These are phyloP conservation scores for Melinopterus prodromus DNA, from an alignment of 2,888 invertebrate species.

Conservation along the genomic window DNA sequence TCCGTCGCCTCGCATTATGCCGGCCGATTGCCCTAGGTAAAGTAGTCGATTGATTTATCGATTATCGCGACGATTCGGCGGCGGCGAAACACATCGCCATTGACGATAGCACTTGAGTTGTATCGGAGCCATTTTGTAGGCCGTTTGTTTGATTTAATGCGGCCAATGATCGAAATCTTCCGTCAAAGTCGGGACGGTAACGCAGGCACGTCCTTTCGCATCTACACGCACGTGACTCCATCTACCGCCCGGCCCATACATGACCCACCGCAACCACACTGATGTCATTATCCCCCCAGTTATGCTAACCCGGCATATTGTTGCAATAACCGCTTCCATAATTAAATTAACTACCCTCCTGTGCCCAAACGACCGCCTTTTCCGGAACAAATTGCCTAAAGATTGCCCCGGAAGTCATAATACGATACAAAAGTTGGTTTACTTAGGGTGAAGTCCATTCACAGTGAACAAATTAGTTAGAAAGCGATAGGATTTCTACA, in stretches of 20 bases:
- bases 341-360: background rate
- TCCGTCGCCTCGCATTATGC: conserved; percentile 10
- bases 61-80: conserved; percentile 35
- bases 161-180: conserved; percentile 39
- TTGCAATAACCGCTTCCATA: background rate
- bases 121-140: conserved; percentile 38
- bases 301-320: conserved; percentile 18
- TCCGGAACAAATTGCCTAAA: too few relatives aligned
- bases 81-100: conserved; percentile 36
- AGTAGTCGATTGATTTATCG: conserved; percentile 40
- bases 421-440: too few relatives aligned
- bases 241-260: conserved; percentile 26
- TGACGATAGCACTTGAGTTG: conserved; percentile 38
- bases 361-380: background rate
- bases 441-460: too few relatives aligned
- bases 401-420: too few relatives aligned
- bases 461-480: too few relatives aligned
- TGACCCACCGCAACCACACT: conserved; percentile 18
- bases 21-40: conserved; percentile 22
- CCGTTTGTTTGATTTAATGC: conserved; percentile 39
- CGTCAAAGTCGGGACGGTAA: conserved; percentile 38
- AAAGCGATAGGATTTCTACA: too few relatives aligned
- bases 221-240: conserved; percentile 40
- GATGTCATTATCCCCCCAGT: conserved; percentile 24
- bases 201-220: conserved; percentile 38